Conservation (phyloP, 2,113 vertebrate genomes). For the Seriola aureovittata region DNA sequence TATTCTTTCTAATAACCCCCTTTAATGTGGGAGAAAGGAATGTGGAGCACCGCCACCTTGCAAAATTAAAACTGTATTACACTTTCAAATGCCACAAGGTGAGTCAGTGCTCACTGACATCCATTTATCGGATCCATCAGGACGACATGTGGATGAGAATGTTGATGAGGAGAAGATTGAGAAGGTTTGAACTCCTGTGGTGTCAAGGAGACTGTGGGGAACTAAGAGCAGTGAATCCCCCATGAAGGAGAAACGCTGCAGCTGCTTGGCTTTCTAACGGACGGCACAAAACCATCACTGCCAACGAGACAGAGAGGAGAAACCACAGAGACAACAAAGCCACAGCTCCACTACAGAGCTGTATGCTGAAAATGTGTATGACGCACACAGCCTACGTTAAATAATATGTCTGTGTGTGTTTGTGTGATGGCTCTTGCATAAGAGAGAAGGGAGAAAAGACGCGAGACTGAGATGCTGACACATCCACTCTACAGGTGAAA, state of each 20-base stretch:
- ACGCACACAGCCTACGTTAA: constrained; percentile 55
- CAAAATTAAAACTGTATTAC: constrained; percentile 3
- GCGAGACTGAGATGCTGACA: constrained; percentile 8
- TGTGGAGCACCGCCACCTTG: constrained; percentile 11
- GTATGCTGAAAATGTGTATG: constrained; percentile 47
- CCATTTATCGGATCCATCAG: constrained; percentile 30
- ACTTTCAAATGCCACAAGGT: constrained; percentile 34
- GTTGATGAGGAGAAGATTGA: constrained; percentile 48
- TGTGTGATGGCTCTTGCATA: constrained; percentile 54
- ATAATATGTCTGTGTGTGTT: constrained; percentile 33
- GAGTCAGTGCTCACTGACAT: constrained; percentile 36
- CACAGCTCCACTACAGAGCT: constrained; percentile 30
- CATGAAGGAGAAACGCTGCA: constrained; percentile 16
- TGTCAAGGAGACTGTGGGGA: constrained; percentile 70
- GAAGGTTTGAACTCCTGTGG: constrained; percentile 10
- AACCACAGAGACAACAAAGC: constrained; percentile 17
- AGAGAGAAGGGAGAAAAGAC: constrained; percentile 29
- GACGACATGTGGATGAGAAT: constrained; percentile 44
- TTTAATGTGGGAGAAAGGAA: background rate
- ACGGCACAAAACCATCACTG: background rate
- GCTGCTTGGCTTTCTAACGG: constrained; percentile 11
- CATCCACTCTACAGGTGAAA: background rate
- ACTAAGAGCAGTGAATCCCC: constrained; percentile 30
- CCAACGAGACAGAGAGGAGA: constrained; percentile 1
- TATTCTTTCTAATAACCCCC: background rate